Evolutionary conservation across 2,888 invertebrate species (phyloP), one percentile per base, ranked within the genome.

Genomic region (Sycophila texana): DNA sequence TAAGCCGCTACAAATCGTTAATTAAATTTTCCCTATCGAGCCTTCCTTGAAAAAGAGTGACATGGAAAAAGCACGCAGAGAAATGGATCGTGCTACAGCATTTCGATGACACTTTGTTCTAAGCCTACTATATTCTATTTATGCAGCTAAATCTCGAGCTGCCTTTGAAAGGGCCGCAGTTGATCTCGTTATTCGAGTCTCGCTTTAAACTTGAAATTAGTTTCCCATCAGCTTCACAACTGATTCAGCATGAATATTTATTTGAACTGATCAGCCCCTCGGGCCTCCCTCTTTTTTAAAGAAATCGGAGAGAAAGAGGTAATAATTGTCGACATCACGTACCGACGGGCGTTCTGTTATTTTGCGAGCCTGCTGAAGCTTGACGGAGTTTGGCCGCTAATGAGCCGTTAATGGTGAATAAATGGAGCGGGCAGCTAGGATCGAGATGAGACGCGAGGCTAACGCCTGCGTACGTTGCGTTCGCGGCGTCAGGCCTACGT

Each of bases 401-500:
- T 87, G 87, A 88, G 87, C 86, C 87, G 86, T 88, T 88, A 87
- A 88, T 88, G 86, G 87, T 85, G 86, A 87, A 88, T 86, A 87
- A 88, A 88, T 88, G 86, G 86, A 87, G 83, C 85, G 84, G 85
- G 84, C 83, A 84, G 85, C 83, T 85, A 84, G 72, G 47, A 55
- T 53, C n/a, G 75, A 85, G 84, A 78, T 82, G 85, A 85, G 84
- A 85, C 65, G 22, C 22, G 16, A 30, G 66, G 13, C 22, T 13
- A 14, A 30, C 12, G 18, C 16, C 1, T 1, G 30, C 68, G 67
- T n/a, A 14, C 55, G 3, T n/a, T 39, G 12, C 63, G 53, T 47
- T 49, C 84, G 85, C 84, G 84, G 85, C 85, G 86, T 87, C 86
- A 84, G 83, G 74, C 77, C 81, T 85, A 81, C 86, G 86, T 86